Base-by-base conservation (phyloP, 2,888 invertebrate species). In the Eulithis prunata region DNA sequence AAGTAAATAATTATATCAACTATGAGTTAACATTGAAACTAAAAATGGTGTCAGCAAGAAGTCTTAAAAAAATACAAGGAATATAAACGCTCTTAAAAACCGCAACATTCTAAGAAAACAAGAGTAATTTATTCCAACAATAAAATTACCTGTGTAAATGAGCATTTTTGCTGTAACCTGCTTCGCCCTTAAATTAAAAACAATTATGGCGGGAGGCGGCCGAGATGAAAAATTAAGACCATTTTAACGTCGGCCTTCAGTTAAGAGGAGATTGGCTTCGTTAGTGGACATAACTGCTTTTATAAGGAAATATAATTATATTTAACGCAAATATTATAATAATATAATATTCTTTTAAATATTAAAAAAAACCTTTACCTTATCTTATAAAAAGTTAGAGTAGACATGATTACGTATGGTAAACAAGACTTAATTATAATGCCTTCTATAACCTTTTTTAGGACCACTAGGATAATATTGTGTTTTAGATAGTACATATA, bases 171-270 rank as follows among this genome's bases (percentile, higher is more conserved):
- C 78, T 82, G 82, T 85, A 84, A 85, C 80, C 77, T 85, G 84
- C 84, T 86, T 80, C 86, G 80, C 80, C 81, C 83, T 85, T 86
- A 91, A 92, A 91, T 91, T 91, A 92, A 91, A 90, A 91, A 91
- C 91, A 92, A 92, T 91, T 91, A 91, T 87, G 86, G 83, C 80
- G 75, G 82, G 79, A 75, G 69, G 63, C 58, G 63, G 78, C 69
- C 81, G 88, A 90, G 83, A 91, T 92, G 92, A 92, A 92, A 92
- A 92, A 91, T 92, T 92, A 92, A 91, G 87, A 91, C 91, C 91
- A 91, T 91, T 91, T 91, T 79, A 83, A 85, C 86, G 78, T 75
- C 78, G 76, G 74, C 78, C 74, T 80, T 72, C 73, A 73, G 75
- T 76, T 78, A 78, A 54, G 45, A 56, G 68, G 52, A 74, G 71